Conservation (phyloP, 2,888 invertebrate genomes). For the Netelia virgata region DNA sequence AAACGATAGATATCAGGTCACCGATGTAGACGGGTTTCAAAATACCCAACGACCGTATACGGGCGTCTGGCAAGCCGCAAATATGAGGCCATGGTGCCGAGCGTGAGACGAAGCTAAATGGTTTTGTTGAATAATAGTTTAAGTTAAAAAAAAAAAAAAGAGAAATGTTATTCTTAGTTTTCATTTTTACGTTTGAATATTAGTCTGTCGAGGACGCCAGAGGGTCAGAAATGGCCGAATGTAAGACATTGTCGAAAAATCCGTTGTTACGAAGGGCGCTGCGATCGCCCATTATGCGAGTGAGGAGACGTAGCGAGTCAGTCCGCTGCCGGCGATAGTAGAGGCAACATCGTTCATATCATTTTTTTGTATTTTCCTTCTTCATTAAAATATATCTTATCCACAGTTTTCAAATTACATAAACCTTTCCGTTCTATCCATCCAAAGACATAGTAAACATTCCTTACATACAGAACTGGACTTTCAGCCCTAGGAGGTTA, state of each 20-base stretch:
- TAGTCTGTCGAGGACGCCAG: constrained; percentile 2
- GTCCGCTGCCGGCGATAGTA: too few species aligned
- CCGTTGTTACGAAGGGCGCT: too few species aligned
- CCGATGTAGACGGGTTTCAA: constrained; percentile 33
- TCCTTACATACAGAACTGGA: too few species aligned
- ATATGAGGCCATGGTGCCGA: constrained; percentile 28
- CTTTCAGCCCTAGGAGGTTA: too few species aligned
- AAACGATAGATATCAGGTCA: constrained; percentile 36
- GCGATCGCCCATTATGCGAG: too few species aligned
- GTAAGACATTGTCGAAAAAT: not conserved
- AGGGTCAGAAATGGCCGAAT: constrained; percentile 11
- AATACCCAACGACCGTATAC: constrained; percentile 44
- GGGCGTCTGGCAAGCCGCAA: constrained; percentile 43
- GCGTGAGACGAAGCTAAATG: not conserved
- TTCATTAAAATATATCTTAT: too few species aligned
- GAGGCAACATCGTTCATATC: too few species aligned
- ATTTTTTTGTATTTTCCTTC: too few species aligned
- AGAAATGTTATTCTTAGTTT: not conserved
- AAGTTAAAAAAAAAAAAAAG: not conserved
- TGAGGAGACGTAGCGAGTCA: too few species aligned
- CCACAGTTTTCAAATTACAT: too few species aligned
- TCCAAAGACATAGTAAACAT: too few species aligned
- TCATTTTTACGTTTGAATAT: not conserved
- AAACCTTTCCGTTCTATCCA: too few species aligned
- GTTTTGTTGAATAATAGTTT: not conserved